Evolutionary conservation across 2,888 invertebrate genomes (phyloP), one percentile per base, ranked within the genome.

Genomic region (Ochropacha duplaris): DNA sequence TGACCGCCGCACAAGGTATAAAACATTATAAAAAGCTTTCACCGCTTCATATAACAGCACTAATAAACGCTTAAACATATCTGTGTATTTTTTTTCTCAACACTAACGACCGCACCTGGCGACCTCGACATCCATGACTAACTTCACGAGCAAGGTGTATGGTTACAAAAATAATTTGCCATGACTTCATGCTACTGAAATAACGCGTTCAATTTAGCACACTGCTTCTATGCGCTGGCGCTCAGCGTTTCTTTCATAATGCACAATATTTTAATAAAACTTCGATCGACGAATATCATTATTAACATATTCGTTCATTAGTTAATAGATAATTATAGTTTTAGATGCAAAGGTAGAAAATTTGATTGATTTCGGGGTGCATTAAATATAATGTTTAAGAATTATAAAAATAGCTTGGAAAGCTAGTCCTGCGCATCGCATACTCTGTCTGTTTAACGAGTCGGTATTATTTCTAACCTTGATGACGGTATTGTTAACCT

Each of bases 1-100:
- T 80, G 83, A 85, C 76, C 86, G 92, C 91, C 89, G 89, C 89
- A 90, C 86, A 91, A 92, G 92, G 92, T 92, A 92, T 74, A 72
- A 67, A 76, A 69, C 69, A 44, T 62, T 70, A 67, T 73, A 74
- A 75, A 71, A 79, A 75, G 66, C 75, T 72, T 72, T 74, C 57
- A 69, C 70, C 69, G 89, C 89, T 90, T 90, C 84, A 84, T 79
- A 79, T 87, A 87, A 87, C 86, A 78, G 81, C 88, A 88, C 88
- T 90, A 90, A 90, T 89, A 88, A 88, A 88, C 71, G 90, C 91
- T 87, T 86, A 68, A 72, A 76, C 72, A 76, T 69, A 66, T 70
- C 64, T 68, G 73, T 74, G 71, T 78, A 76, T 75, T 83, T 78
- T 79, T 31, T 79, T 84, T 83, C 71, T 69, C 77, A 68, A 71